A percentile compares a stretch with the other conserved stretches of the same genome.
These are phyloP conservation scores for Urocynchramus pylzowi DNA, from an alignment of 2,113 vertebrate genomes.

Conservation along the genomic window DNA sequence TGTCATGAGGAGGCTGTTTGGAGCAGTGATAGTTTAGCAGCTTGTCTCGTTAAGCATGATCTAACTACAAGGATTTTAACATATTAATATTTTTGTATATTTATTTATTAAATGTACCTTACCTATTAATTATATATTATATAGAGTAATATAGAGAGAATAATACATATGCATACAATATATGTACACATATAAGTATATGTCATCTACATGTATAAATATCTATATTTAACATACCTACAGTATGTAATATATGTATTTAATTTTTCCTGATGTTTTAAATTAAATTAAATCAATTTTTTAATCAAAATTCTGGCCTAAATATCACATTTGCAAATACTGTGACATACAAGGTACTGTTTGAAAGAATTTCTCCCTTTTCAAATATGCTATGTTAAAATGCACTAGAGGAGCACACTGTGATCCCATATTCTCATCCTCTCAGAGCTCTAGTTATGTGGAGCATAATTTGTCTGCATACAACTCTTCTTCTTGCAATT, in stretches of 20 bases:
- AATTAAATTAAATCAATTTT: not conserved
- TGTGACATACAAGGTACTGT: not conserved
- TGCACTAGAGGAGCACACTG: not conserved
- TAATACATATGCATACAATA: not conserved
- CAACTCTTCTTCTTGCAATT: not conserved
- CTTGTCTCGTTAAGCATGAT: not conserved
- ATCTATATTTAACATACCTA: not conserved
- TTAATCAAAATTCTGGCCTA: not conserved
- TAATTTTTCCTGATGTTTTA: not conserved
- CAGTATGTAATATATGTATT: not conserved
- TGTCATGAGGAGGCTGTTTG: not conserved
- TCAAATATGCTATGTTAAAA: not conserved
- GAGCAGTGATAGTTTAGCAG: not conserved
- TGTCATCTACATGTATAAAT: not conserved
- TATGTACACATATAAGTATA: not conserved
- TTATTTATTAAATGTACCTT: not conserved
- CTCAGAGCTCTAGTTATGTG: not conserved
- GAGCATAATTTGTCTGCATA: not conserved
- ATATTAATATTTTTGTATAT: not conserved
- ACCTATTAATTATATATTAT: not conserved
- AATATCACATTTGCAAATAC: not conserved
- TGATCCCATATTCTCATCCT: fast-evolving
- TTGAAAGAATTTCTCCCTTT: not conserved
- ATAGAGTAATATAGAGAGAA: not conserved
- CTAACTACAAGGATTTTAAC: not conserved